A percentile compares a stretch with the other conserved stretches of the same genome.
These are phyloP conservation scores for Rhagium mordax DNA, from an alignment of 2,888 invertebrate genomes.

Conservation along the genomic window DNA sequence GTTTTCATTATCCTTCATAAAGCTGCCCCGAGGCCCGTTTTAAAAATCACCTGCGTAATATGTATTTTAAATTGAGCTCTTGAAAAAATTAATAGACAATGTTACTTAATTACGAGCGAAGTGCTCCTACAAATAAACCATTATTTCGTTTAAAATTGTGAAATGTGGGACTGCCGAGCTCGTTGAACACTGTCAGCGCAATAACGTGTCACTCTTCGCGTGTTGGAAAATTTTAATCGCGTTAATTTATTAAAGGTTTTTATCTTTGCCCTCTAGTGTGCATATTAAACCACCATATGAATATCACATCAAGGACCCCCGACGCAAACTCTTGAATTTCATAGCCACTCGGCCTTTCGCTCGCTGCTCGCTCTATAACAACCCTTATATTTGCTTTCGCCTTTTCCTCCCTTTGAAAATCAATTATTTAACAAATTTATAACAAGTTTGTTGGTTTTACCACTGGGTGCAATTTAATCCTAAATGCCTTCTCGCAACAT, in stretches of 20 bases:
- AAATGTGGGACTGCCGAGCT: neutral
- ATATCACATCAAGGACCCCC: conserved; percentile 43
- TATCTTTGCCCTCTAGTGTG: conserved; percentile 47
- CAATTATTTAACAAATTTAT: conserved; percentile 29
- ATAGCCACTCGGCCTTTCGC: conserved; percentile 9
- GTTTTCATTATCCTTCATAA: neutral
- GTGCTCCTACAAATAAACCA: conserved; percentile 12
- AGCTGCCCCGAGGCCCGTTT: neutral
- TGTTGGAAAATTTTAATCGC: conserved; percentile 45
- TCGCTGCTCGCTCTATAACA: conserved; percentile 25
- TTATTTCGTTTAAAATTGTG: conserved; percentile 18
- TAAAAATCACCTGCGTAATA: neutral
- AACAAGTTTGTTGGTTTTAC: conserved; percentile 22
- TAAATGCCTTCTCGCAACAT: neutral
- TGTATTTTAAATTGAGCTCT: neutral
- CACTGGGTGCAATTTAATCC: conserved; percentile 19
- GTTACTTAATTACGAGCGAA: conserved; percentile 15
- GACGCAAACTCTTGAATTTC: conserved; percentile 29
- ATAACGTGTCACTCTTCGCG: conserved; percentile 24
- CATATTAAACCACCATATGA: conserved; percentile 46
- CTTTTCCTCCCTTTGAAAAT: conserved; percentile 27
- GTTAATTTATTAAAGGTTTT: conserved; percentile 48
- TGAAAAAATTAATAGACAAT: conserved; percentile 10
- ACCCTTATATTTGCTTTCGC: conserved; percentile 26
- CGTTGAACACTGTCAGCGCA: conserved; percentile 12